A percentile compares a stretch with the other conserved stretches of the same genome.
Evolutionary conservation across 1,140 invertebrate genomes (phyloP).

Genomic region (Daktulosphaira vitifoliae): DNA sequence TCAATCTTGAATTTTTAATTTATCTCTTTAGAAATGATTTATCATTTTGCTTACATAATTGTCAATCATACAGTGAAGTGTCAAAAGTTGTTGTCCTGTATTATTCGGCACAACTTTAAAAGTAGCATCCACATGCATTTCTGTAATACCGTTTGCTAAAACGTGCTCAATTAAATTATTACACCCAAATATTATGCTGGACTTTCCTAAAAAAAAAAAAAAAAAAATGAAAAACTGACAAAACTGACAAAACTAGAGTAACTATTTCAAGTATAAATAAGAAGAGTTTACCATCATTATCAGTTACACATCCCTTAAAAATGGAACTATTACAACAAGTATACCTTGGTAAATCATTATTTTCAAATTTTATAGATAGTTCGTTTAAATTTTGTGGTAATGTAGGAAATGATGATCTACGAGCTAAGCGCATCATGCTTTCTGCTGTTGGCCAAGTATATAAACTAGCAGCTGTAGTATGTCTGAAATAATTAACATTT

Average conservation of each 20-base stretch:
- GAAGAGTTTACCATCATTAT: too few species aligned
- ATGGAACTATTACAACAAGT: background rate
- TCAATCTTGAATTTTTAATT: too few species aligned
- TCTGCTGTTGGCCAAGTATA: background rate
- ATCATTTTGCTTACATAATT: conserved; percentile 1
- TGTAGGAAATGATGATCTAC: background rate
- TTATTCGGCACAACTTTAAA: background rate
- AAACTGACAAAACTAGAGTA: too few species aligned
- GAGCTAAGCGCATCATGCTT: background rate
- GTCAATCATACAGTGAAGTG: background rate
- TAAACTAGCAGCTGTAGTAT: background rate
- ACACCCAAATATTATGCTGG: background rate
- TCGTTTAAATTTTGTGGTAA: background rate
- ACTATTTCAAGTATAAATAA: too few species aligned
- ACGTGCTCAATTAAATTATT: background rate
- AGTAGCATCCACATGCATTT: background rate
- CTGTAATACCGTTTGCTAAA: background rate
- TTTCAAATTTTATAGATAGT: background rate
- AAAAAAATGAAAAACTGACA: too few species aligned
- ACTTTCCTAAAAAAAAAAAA: too few species aligned
- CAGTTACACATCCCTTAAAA: background rate
- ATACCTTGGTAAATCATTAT: background rate
- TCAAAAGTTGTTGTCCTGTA: background rate
- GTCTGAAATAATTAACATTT: too few species aligned
- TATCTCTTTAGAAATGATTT: too few species aligned